These are phyloP conservation scores for Calliphora vomitoria DNA, from an alignment of 2,888 invertebrate species.

Conservation along the genomic window DNA sequence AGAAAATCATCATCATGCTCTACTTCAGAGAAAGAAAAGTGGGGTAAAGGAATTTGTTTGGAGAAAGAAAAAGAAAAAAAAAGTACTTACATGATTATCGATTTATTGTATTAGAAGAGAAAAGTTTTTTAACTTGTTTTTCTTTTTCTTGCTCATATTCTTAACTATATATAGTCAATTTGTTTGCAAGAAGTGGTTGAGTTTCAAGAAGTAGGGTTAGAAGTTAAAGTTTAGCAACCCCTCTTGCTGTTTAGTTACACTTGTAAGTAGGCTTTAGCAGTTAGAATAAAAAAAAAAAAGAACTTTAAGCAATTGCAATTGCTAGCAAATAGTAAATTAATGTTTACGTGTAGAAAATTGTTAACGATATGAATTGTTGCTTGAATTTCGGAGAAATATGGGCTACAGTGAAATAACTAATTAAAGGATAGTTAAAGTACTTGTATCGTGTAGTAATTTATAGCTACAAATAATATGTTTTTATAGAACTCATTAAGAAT, in stretches of 20 bases:
- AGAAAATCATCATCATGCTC: neutral
- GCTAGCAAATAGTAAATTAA: slow-evolving; percentile 58
- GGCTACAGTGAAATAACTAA: neutral
- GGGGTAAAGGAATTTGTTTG: too few species aligned
- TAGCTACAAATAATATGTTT: neutral
- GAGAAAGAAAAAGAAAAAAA: neutral
- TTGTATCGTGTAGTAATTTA: neutral
- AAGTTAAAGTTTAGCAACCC: neutral
- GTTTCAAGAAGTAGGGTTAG: neutral
- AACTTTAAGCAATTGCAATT: slow-evolving; percentile 28
- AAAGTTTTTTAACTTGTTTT: slow-evolving; percentile 43
- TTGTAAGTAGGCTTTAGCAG: neutral
- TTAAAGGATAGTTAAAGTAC: neutral
- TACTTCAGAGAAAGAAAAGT: neutral
- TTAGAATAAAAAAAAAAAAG: slow-evolving; percentile 6
- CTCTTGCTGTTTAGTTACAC: neutral
- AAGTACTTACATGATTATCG: slow-evolving; percentile 61
- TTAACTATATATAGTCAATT: slow-evolving; percentile 28
- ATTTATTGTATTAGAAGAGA: slow-evolving; percentile 59
- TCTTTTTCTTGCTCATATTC: neutral
- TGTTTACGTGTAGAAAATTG: slow-evolving; percentile 63
- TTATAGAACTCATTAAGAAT: neutral
- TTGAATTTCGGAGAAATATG: neutral
- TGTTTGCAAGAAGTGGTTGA: neutral
- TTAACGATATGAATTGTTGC: slow-evolving; percentile 47